These are phyloP conservation scores for Cotesia vestalis DNA, from an alignment of 1,140 invertebrate species.

Conservation along the genomic window DNA sequence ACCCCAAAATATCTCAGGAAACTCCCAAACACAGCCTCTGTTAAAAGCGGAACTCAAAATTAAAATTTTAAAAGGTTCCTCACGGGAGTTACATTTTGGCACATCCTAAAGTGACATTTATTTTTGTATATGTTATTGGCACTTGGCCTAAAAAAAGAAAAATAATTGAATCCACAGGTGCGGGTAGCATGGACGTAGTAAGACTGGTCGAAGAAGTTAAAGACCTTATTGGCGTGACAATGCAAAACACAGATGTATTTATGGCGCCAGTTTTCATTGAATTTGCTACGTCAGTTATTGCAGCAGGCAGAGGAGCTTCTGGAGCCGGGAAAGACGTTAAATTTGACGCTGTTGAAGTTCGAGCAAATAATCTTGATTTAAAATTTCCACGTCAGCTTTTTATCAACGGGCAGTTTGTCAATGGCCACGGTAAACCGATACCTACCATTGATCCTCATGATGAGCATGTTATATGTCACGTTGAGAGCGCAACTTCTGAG, in stretches of 20 bases:
- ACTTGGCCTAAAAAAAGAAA: constrained; percentile 8
- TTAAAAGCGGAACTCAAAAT: too few relatives aligned
- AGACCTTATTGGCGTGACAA: constrained; percentile 77
- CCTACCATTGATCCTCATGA: constrained; percentile 85
- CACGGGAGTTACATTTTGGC: too few relatives aligned
- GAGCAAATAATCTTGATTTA: constrained; percentile 85
- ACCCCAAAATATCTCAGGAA: too few relatives aligned
- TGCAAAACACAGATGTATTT: constrained; percentile 92
- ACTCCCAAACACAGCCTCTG: too few relatives aligned
- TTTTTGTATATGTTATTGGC: not conserved
- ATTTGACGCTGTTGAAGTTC: constrained; percentile 78
- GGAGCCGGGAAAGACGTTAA: constrained; percentile 65
- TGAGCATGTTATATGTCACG: constrained; percentile 81
- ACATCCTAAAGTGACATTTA: too few relatives aligned
- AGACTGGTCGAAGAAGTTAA: constrained; percentile 93
- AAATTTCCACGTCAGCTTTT: constrained; percentile 89
- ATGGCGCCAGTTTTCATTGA: constrained; percentile 90
- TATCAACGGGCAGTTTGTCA: constrained; percentile 89
- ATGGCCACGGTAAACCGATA: constrained; percentile 75
- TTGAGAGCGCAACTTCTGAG: constrained; percentile 75
- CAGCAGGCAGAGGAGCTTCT: constrained; percentile 72
- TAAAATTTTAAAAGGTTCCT: too few relatives aligned
- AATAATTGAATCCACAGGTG: constrained; percentile 65
- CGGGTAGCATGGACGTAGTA: constrained; percentile 96
- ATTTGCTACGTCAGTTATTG: constrained; percentile 75